Percentiles rank a stretch among this genome's conserved stretches.
phyloP scores from a whole-genome alignment of 2,113 vertebrate species.

The Muntiacus muntjak region DNA sequence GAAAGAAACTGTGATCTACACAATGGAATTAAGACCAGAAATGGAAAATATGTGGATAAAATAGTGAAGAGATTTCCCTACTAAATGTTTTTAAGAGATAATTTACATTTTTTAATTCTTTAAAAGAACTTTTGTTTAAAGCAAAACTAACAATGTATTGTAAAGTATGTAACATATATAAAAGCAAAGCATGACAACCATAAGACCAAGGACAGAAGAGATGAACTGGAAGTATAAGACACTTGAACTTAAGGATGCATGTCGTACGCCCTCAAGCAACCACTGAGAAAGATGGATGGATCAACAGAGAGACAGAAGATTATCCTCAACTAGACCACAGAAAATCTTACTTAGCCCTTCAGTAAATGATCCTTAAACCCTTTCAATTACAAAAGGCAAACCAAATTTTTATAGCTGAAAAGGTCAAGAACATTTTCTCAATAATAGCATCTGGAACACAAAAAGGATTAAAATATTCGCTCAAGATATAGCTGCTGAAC shows the following conservation, averaged over 20 bases:
- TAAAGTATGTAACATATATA: neutral
- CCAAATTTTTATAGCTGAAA: neutral
- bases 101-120: neutral
- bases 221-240: neutral
- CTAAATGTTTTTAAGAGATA: neutral
- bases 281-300: no score
- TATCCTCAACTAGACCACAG: neutral
- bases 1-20: neutral
- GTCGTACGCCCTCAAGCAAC: neutral
- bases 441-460: conserved; percentile 8
- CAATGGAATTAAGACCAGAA: neutral
- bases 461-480: conserved; percentile 17
- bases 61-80: neutral
- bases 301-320: neutral
- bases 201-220: neutral
- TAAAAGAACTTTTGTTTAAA: neutral
- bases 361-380: neutral
- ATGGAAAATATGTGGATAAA: neutral
- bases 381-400: conserved; percentile 1
- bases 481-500: neutral
- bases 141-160: neutral
- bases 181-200: neutral
- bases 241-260: neutral
- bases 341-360: neutral
- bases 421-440: conserved; percentile 38